Conservation (phyloP, 2,113 vertebrate genomes). For the Salvelinus alpinus region DNA sequence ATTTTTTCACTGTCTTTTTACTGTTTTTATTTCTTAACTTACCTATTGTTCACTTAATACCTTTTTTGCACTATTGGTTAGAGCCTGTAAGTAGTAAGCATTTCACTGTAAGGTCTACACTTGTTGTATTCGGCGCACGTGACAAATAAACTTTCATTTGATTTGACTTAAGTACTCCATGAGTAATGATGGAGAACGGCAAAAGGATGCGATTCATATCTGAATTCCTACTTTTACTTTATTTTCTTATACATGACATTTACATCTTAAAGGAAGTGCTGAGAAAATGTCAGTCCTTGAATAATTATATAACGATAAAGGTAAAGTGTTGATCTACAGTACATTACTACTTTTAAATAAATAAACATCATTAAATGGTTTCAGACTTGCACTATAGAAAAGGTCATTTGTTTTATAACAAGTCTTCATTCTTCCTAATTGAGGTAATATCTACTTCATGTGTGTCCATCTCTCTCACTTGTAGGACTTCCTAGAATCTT, state of each 20-base stretch:
- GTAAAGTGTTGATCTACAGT: conserved; percentile 55
- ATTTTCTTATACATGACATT: conserved; percentile 72
- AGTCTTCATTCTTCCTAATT: not conserved
- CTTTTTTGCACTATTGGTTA: no score
- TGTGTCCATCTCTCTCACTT: not conserved
- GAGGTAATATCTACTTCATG: conserved; percentile 6
- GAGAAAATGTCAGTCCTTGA: conserved; percentile 98
- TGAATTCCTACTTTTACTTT: not conserved
- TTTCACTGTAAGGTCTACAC: no score
- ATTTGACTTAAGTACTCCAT: not conserved
- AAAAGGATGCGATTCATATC: not conserved
- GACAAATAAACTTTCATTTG: no score
- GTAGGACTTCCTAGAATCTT: conserved; percentile 85
- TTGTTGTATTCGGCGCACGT: no score
- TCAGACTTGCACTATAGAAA: not conserved
- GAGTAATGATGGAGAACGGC: not conserved
- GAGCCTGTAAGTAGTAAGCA: no score
- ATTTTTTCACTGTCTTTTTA: no score
- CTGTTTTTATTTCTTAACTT: no score
- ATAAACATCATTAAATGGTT: not conserved
- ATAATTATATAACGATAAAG: conserved; percentile 93
- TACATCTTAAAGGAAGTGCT: conserved; percentile 84
- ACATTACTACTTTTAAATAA: not conserved
- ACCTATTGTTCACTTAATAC: no score
- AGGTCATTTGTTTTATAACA: not conserved